These are phyloP conservation scores for Antheraea assamensis DNA, from an alignment of 2,888 invertebrate species.

Conservation along the genomic window DNA sequence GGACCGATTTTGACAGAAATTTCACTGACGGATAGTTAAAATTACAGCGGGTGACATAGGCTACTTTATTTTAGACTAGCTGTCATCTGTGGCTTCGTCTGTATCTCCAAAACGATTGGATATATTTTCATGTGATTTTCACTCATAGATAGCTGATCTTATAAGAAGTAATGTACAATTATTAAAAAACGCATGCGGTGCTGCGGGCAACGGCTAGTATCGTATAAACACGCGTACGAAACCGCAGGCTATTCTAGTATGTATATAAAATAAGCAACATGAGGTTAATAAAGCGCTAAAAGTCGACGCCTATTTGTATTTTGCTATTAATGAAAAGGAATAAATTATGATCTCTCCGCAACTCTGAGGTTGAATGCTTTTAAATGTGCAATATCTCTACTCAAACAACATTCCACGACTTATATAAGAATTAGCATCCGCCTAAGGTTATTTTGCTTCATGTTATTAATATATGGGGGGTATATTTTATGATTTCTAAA, in stretches of 20 bases:
- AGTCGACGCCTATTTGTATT: background rate
- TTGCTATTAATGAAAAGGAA: background rate
- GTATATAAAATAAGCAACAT: background rate
- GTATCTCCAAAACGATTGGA: no score
- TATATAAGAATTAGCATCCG: no score
- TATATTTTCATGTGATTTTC: no score
- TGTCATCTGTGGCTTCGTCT: no score
- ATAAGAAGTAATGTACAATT: no score
- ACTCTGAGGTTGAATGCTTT: background rate
- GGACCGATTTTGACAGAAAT: no score
- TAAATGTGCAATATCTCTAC: background rate
- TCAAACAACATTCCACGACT: background rate
- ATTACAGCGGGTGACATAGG: no score
- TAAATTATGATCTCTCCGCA: background rate
- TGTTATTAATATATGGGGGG: background rate
- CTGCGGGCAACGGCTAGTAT: no score
- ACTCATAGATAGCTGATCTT: no score
- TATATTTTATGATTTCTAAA: background rate
- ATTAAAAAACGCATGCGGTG: no score
- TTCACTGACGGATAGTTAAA: no score
- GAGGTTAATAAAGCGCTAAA: background rate
- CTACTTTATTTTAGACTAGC: no score
- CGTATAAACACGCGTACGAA: background rate
- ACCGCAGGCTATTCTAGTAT: background rate
- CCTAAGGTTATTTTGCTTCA: background rate